Base-by-base conservation (phyloP, 2,113 vertebrate genomes). In the Sinocyclocheilus anophthalmus region DNA sequence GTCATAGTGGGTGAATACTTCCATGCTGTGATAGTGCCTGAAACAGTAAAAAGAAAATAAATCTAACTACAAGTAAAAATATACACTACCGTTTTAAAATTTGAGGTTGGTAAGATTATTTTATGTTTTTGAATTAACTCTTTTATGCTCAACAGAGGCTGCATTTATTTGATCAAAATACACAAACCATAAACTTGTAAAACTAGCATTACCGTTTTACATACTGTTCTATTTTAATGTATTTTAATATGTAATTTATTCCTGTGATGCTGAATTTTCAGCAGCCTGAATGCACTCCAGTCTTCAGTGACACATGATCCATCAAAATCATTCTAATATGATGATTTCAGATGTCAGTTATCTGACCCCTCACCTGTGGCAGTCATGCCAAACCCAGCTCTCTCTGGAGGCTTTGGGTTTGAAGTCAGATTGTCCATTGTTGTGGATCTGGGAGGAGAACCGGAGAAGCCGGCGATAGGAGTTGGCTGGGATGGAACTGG, bases 1-100 rank as follows among this genome's bases (percentile, higher is more conserved):
- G 75, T 99, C 98, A 0, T 99, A 99, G 92, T 96, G 93, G 0
- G 98, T 98, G 80, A 99, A 99, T 2, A 99, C 96, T 59, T 99
- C 97, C 98, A 99, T 99, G 93, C 98, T 99, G 95, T 99, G 98
- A 90, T 98, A 99, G 90, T 99, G 98, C 90, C 98, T 99, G 85
- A 39, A 73, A 85, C 85, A 75, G 18, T 6, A 73, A 18, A 73
- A 16, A 26, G 0, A 61, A 73, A 65, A 13, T 26, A 42, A 10
- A 10, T 65, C 0, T 7, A 65, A 24, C n/a, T 16, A 16, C 13
- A 67, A 16, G 26, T 30, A 30, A 33, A 69, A 18, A 7, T 30
- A 26, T 33, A 18, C 65, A 8, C 3, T 69, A 33, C 65, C 2
- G 7, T 33, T 69, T 33, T 26, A 65, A 67, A 33, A 3, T 67